A percentile compares a stretch with the other conserved stretches of the same genome.
Evolutionary conservation across 2,888 invertebrate genomes (phyloP).

Genomic region (Euzetes globulus): DNA sequence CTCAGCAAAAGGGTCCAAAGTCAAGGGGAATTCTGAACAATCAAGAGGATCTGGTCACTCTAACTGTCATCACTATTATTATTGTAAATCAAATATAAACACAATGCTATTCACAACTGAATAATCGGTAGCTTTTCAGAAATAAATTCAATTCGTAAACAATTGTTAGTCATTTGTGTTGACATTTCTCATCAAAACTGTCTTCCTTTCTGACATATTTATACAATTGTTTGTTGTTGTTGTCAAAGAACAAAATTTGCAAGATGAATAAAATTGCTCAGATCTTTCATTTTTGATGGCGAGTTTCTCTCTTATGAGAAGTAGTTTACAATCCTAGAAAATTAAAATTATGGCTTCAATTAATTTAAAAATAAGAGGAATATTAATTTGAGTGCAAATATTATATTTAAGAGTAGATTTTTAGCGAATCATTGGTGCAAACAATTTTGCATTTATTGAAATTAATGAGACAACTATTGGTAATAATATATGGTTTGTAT

Average conservation of each 20-base stretch:
- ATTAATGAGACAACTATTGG: constrained; percentile 1
- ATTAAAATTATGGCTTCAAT: too few species aligned
- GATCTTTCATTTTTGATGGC: too few species aligned
- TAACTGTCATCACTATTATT: background rate
- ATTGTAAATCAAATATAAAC: constrained; percentile 4
- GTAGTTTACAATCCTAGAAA: too few species aligned
- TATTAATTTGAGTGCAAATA: background rate
- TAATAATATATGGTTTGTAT: background rate
- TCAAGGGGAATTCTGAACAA: too few species aligned
- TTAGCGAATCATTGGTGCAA: background rate
- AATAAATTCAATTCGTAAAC: background rate
- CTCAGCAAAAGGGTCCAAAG: too few species aligned
- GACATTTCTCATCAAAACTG: background rate
- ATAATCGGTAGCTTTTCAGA: background rate
- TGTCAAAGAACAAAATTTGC: too few species aligned
- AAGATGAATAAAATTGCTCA: too few species aligned
- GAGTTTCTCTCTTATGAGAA: too few species aligned
- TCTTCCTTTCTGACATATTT: background rate
- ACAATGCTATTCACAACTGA: background rate
- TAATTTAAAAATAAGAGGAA: background rate
- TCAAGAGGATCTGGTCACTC: too few species aligned
- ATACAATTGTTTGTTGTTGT: too few species aligned
- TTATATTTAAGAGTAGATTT: too few species aligned
- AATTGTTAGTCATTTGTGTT: background rate
- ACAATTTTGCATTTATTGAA: constrained; percentile 4